phyloP scores from a whole-genome alignment of 2,888 invertebrate genomes.

The Arrhopalites spinosus region DNA sequence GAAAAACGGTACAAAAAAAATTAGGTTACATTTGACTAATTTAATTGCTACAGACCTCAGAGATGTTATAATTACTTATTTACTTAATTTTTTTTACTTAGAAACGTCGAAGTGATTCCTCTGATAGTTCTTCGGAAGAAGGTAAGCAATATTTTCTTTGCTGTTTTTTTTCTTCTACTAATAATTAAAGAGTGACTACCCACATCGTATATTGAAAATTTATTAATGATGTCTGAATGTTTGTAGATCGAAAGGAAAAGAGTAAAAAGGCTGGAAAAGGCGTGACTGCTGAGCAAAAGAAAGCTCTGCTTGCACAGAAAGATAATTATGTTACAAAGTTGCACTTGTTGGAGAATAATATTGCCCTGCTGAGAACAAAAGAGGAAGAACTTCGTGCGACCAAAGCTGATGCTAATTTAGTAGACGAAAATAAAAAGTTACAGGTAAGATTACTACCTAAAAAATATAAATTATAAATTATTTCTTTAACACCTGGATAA shows the following conservation, averaged over 20 bases:
- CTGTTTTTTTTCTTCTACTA: background rate
- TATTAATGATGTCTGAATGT: background rate
- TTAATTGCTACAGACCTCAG: background rate
- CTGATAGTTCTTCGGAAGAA: constrained; percentile 52
- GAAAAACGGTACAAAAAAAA: constrained; percentile 23
- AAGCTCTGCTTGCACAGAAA: constrained; percentile 77
- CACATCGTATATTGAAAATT: background rate
- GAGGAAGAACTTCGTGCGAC: constrained; percentile 76
- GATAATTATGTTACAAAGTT: constrained; percentile 81
- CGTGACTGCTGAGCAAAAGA: constrained; percentile 68
- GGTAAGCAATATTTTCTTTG: constrained; percentile 35
- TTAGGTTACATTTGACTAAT: background rate
- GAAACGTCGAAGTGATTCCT: constrained; percentile 45
- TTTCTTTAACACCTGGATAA: too few species aligned
- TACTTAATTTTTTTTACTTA: constrained; percentile 20
- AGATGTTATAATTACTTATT: background rate
- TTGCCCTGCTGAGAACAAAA: constrained; percentile 78
- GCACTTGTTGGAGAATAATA: constrained; percentile 73
- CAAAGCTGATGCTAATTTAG: constrained; percentile 45
- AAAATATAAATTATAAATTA: too few species aligned
- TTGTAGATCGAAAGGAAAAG: constrained; percentile 36
- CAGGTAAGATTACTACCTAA: too few species aligned
- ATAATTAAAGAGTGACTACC: background rate
- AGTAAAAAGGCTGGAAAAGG: constrained; percentile 34
- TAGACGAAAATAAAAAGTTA: constrained; percentile 76